Base-by-base conservation (phyloP, 2,113 vertebrate species). In the Leptobrachium leishanense region DNA sequence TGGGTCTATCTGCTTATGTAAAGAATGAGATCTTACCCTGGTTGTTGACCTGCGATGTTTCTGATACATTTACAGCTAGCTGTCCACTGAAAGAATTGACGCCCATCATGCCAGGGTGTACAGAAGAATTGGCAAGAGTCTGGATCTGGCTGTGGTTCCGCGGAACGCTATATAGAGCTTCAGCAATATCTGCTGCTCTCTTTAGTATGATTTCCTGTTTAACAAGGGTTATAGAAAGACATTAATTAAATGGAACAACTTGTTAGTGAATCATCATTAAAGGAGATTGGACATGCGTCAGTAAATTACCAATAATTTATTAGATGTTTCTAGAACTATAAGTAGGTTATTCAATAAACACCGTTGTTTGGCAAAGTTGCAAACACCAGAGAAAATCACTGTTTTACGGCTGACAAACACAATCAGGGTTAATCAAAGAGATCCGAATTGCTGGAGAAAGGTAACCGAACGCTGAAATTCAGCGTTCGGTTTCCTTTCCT, bases 41-140 rank as follows among this genome's bases (percentile, higher is more conserved):
- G 86, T 96, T 97, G 87, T 93, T 93, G 87, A 90, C 94, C 88
- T 97, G 97, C 13, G 95, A 88, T 10, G 96, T 88, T 84, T 99
- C 98, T 0, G 98, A 95, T 72, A 99, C 96, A 2, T 98, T 99
- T 86, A 99, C 97, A 0, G 97, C 96, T 83, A 98, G 93, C 84
- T 99, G 98, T 82, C 98, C 96, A 0, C 95, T 93, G 87, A 99
- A 99, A 81, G 97, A 98, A 79, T 98, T 98, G 80, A 98, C 97
- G 1, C 95, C 96, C 96, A 98, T 99, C 96, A 98, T 98, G 66
- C 96, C 94, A 0, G 92, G 89, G 12, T 99, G 98, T 82, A 96
- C 93, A 0, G 97, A 95, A 63, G 92, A 94, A 88, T 96, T 96
- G 73, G 91, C 88, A 50, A 96, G 94, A 46, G 96, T 89, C 0